Evolutionary conservation across 2,797 vertebrate genomes (phyloP).

Genomic region (Periophthalmus magnuspinnatus): DNA sequence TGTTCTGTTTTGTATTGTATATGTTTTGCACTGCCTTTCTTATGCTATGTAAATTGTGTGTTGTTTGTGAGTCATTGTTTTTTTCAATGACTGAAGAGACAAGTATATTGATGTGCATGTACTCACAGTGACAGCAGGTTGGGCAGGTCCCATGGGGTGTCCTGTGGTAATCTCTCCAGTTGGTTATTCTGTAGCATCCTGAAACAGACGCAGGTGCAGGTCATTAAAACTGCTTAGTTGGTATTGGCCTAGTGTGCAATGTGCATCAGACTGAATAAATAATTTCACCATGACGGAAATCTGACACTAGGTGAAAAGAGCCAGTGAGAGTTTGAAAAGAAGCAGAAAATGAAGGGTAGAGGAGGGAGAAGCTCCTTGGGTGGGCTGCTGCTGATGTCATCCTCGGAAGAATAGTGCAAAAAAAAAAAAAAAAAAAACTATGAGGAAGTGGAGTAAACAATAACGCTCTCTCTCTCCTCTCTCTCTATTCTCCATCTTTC

Average conservation of each 20-base stretch:
- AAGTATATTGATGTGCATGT: conserved; percentile 9
- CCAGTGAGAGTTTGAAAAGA: conserved; percentile 60
- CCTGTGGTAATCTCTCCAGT: conserved; percentile 85
- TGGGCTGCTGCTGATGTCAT: conserved; percentile 83
- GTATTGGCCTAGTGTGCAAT: conserved; percentile 25
- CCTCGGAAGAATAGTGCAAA: conserved; percentile 69
- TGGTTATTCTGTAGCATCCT: conserved; percentile 98
- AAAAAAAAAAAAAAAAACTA: conserved; percentile 39
- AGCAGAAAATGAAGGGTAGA: conserved; percentile 60
- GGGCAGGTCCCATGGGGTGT: conserved; percentile 89
- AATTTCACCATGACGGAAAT: conserved; percentile 67
- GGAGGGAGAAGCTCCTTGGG: conserved; percentile 74
- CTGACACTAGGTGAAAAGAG: conserved; percentile 65
- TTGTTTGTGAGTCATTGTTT: conserved; percentile 54
- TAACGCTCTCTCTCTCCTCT: conserved; percentile 63
- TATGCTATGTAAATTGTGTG: conserved; percentile 28
- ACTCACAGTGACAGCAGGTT: conserved; percentile 96
- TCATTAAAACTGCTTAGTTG: conserved; percentile 21
- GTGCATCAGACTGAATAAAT: conserved; percentile 63
- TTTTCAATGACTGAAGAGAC: conserved; percentile 31
- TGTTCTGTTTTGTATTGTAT: neutral
- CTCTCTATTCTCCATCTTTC: conserved; percentile 47
- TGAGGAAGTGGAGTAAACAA: conserved; percentile 76
- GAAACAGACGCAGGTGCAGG: conserved; percentile 35
- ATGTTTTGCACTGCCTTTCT: neutral